Evolutionary conservation across 2,888 invertebrate genomes (phyloP), one percentile per base, ranked within the genome.

Genomic region (Mactromeris polynyma): DNA sequence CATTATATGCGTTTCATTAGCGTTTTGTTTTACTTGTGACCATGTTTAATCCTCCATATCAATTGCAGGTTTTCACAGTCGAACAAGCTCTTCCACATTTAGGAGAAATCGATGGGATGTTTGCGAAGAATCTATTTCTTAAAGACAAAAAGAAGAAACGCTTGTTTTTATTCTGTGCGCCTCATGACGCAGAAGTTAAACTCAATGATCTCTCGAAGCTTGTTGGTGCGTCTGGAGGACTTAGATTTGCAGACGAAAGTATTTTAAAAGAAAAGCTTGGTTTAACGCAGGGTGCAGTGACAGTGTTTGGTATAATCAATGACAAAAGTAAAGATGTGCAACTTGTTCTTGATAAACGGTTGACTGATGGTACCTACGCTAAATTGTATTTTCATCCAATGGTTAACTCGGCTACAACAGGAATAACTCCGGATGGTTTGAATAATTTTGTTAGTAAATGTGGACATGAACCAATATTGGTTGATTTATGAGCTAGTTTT

Each of bases 81-180:
- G 96, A 96, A 81, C 95, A 94, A 79, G 96, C 96, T 83, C 92
- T 96, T 89, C 95, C 95, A 9, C 92, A 96, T 84, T 92, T 96
- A 17, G 54, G 85, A 14, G 91, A 95, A 64, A 78, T 96, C 46
- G 93, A 94, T 2, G 97, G 97, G 6, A 92, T 95, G 64, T 94
- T 95, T 89, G 94, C 95, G 42, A 97, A 97, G 91, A 97, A 97
- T 91, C 94, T 97, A 3, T 97, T 97, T 89, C 91, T 97, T 36
- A 94, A 93, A 86, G 96, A 97, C 94, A 97, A 96, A 92, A 96
- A 96, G 94, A 96, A 96, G 94, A 96, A 96, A 91, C 93, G 93
- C 21, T 93, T 96, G 19, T 97, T 95, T 92, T 90, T 97, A 26
- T 94, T 96, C 40, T 95, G 96, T 80, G 96, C 96, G 0, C 93